Evolutionary conservation across 2,888 invertebrate genomes (phyloP), one percentile per base, ranked within the genome.

Genomic region (Lamproptera curius): DNA sequence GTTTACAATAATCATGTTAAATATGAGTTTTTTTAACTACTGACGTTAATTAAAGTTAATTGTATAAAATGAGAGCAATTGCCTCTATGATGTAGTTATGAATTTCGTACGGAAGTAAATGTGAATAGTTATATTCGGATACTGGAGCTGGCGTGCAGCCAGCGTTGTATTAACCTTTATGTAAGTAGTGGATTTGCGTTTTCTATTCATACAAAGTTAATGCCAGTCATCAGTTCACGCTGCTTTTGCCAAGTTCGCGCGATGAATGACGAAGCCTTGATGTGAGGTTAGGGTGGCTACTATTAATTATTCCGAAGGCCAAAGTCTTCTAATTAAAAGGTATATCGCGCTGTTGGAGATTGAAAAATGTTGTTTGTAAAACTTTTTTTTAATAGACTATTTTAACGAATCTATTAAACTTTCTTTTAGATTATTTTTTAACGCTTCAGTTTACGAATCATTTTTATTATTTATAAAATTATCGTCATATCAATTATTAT

Each of bases 141-240:
- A 14, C 26, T 40, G 16, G 11, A 16, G 40, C 46, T 46, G 46
- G 46, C 46, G 20, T 8, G 13, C 16, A 11, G 46, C 46, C 46
- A 46, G 40, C 40, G 16, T 14, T 23, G 23, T 46, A 35, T 46
- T 41, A 41, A 46, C 46, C 46, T 46, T 46, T 35, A 46, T 41
- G 46, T 46, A 41, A 46, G 46, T 46, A 20, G 40, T 16, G 40
- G 46, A 46, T 35, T 15, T 39, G 33, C 17, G 41, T 42, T 42
- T 46, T 40, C 40, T 46, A 46, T 46, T 46, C 40, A 46, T 39
- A 23, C 39, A 46, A 16, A 31, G 40, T 40, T 46, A 17, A 34
- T 35, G 46, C 46, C 28, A 36, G 40, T 46, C 46, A 45, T 45
- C 45, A 39, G 10, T 45, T 45, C 40, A 41, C 46, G 26, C 40